These are phyloP conservation scores for Tapirus indicus DNA, from an alignment of 2,797 vertebrate species.

Conservation along the genomic window DNA sequence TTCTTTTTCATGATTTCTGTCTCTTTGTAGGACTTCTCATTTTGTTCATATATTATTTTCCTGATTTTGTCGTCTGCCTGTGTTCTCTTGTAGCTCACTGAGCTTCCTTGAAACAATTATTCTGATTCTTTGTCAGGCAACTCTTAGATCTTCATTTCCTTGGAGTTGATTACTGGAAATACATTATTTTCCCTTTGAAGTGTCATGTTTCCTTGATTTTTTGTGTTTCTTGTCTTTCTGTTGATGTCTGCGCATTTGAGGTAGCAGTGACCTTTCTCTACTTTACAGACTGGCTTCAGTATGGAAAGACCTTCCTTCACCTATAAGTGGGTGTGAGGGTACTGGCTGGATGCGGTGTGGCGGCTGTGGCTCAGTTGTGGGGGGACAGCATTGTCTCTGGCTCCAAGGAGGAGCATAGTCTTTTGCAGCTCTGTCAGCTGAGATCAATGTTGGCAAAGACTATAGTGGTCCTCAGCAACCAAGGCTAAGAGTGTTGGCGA, in stretches of 20 bases:
- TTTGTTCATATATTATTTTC: neutral
- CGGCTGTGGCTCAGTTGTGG: neutral
- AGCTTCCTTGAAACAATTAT: too few relatives aligned
- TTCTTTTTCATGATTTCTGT: neutral
- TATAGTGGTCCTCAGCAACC: neutral
- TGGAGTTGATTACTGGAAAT: too few relatives aligned
- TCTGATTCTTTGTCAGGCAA: too few relatives aligned
- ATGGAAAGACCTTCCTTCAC: neutral
- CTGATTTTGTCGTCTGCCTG: neutral
- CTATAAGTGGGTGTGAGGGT: accelerated
- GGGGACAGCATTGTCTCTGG: neutral
- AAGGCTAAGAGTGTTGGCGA: too few relatives aligned
- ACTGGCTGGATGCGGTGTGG: neutral
- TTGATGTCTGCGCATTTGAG: neutral
- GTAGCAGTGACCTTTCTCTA: too few relatives aligned
- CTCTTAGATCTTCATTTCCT: too few relatives aligned
- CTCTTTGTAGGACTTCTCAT: neutral
- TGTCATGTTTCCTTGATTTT: too few relatives aligned
- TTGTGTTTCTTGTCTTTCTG: too few relatives aligned
- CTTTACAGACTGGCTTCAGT: neutral
- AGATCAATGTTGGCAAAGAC: too few relatives aligned
- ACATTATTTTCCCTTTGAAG: too few relatives aligned
- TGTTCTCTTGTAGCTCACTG: too few relatives aligned
- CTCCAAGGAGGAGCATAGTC: neutral
- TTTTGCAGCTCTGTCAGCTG: neutral